A percentile compares a stretch with the other conserved stretches of the same genome.
Conservation (phyloP, 2,797 vertebrate species). For the Malacoraja senta region DNA sequence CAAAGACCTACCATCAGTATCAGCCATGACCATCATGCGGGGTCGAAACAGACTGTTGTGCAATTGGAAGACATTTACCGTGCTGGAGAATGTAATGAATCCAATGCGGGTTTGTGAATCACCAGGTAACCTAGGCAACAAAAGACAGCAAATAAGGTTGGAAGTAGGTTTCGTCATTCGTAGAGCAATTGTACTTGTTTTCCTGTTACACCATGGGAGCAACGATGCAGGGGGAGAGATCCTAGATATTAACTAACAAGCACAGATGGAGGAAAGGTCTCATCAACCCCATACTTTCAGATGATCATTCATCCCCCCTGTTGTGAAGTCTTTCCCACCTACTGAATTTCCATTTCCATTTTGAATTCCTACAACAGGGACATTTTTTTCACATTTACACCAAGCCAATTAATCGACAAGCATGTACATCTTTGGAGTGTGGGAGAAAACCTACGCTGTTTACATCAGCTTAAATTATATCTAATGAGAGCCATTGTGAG, state of each 20-base stretch:
- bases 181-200: not conserved
- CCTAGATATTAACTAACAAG: not conserved
- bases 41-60: slow-evolving; percentile 32
- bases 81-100: slow-evolving; percentile 39
- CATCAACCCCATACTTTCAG: not conserved
- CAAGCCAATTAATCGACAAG: too few relatives aligned
- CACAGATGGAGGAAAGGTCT: not conserved
- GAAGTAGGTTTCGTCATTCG: not conserved
- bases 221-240: not conserved
- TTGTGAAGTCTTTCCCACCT: not conserved
- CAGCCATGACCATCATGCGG: slow-evolving; percentile 30
- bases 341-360: too few relatives aligned
- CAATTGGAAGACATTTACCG: slow-evolving; percentile 39
- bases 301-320: not conserved
- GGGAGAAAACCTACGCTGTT: too few relatives aligned
- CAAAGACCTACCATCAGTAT: slow-evolving; percentile 31
- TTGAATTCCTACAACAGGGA: not conserved
- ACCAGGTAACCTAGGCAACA: slow-evolving; percentile 38
- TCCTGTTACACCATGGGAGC: not conserved
- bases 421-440: too few relatives aligned
- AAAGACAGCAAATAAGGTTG: not conserved
- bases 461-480: too few relatives aligned
- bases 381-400: too few relatives aligned
- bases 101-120: slow-evolving; percentile 39
- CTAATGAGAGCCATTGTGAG: not conserved